phyloP scores from a whole-genome alignment of 2,888 invertebrate genomes.

The Seira ritae region DNA sequence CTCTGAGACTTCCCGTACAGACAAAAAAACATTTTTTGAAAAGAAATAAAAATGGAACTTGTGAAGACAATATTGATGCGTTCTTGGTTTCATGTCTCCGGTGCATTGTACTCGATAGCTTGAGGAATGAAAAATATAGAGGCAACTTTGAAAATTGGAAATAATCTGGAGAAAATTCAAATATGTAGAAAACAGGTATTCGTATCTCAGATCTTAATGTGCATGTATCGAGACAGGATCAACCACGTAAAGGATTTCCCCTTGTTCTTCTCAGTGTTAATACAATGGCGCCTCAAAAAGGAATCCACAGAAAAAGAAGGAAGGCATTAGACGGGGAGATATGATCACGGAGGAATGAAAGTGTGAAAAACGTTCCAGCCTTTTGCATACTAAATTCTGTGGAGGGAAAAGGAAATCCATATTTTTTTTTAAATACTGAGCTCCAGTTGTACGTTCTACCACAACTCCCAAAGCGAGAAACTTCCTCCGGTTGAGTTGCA shows the following conservation, averaged over 20 bases:
- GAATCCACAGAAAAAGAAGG: neutral
- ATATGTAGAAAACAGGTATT: no score
- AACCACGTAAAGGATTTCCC: no score
- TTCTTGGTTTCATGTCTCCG: constrained; percentile 55
- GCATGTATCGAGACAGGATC: no score
- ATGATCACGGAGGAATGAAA: neutral
- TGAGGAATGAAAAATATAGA: neutral
- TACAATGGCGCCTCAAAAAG: neutral
- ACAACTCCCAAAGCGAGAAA: neutral
- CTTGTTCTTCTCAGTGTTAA: no score
- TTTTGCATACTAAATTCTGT: neutral
- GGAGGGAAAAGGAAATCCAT: neutral
- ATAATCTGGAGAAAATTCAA: neutral
- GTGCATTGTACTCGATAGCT: constrained; percentile 33
- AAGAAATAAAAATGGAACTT: constrained; percentile 31
- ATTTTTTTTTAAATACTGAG: no score
- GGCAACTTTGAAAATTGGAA: neutral
- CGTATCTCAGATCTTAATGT: no score
- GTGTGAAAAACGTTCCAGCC: neutral
- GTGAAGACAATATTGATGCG: constrained; percentile 62
- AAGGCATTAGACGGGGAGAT: neutral
- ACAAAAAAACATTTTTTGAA: constrained; percentile 42
- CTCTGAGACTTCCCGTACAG: neutral
- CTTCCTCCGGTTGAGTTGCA: neutral
- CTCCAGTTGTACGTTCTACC: neutral